These are phyloP conservation scores for Echinarachnius parma DNA, from an alignment of 53 echinoderm and acorn worm species.

Conservation along the genomic window DNA sequence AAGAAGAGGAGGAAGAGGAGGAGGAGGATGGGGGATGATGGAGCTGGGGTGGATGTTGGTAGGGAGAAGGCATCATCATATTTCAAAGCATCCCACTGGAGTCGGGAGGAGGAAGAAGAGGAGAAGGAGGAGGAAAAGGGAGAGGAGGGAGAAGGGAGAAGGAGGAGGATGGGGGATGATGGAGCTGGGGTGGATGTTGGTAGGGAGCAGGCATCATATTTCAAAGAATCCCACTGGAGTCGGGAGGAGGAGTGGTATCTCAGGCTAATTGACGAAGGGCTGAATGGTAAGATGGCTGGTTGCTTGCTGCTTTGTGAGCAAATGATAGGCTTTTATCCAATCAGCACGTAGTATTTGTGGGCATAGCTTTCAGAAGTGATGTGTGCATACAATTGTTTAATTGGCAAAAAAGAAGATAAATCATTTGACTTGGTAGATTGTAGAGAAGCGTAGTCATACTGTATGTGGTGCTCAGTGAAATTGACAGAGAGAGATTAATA, in stretches of 20 bases:
- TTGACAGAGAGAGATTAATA: no score
- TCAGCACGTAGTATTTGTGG: no score
- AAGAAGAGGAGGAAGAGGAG: background rate
- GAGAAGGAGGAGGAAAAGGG: background rate
- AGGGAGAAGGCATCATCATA: background rate
- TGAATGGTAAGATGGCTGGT: constrained; percentile 31
- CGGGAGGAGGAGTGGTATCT: constrained; percentile 34
- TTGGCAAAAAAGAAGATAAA: no score
- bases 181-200: background rate
- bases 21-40: background rate
- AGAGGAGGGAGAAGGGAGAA: background rate
- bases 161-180: background rate
- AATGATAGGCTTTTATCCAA: no score
- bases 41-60: background rate
- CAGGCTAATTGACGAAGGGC: constrained; percentile 4
- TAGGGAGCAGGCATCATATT: no score
- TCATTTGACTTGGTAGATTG: no score
- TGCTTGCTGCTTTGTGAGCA: no score
- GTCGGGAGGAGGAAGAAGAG: background rate
- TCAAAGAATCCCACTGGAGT: constrained; percentile 9
- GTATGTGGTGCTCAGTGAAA: no score
- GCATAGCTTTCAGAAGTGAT: no score
- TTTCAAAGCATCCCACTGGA: background rate
- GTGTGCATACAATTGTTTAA: no score
- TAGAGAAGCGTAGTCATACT: no score